These are phyloP conservation scores for Stegodyphus dumicola DNA, from an alignment of 1,140 invertebrate genomes.

Conservation along the genomic window DNA sequence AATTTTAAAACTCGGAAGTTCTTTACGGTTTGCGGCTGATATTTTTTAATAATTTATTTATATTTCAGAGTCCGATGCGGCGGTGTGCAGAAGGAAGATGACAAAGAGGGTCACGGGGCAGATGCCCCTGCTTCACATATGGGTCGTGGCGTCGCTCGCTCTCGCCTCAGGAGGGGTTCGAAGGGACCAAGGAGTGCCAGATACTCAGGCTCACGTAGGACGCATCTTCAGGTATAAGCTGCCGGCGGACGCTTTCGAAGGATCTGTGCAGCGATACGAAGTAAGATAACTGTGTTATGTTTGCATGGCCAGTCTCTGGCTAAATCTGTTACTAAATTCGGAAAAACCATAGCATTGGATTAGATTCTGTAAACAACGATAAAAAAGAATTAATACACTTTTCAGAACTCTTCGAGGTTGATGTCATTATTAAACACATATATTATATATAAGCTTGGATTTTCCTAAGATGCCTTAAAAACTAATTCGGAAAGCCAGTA, in stretches of 20 bases:
- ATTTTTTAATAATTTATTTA: background rate
- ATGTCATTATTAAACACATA: too few relatives aligned
- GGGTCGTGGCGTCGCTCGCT: background rate
- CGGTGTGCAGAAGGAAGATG: slow-evolving; percentile 25
- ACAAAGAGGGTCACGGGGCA: slow-evolving; percentile 35
- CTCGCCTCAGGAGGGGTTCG: slow-evolving; percentile 47
- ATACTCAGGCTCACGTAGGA: slow-evolving; percentile 68
- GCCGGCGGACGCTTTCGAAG: slow-evolving; percentile 69
- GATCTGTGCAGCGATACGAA: slow-evolving; percentile 69
- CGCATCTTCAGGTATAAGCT: slow-evolving; percentile 70
- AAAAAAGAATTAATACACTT: too few relatives aligned
- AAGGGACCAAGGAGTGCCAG: slow-evolving; percentile 67
- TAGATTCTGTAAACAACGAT: too few relatives aligned
- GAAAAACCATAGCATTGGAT: too few relatives aligned
- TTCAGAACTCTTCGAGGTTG: too few relatives aligned
- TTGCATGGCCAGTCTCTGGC: too few relatives aligned
- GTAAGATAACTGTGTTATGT: slow-evolving; percentile 63
- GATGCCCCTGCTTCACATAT: slow-evolving; percentile 36
- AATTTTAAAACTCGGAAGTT: too few relatives aligned
- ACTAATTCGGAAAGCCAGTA: too few relatives aligned
- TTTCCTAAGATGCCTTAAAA: too few relatives aligned
- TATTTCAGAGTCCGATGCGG: slow-evolving; percentile 37
- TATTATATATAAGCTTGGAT: too few relatives aligned
- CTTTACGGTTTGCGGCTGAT: too few relatives aligned
- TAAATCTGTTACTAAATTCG: too few relatives aligned